Base-by-base conservation (phyloP, 1,140 invertebrate genomes). In the Paralvinella palmiformis region DNA sequence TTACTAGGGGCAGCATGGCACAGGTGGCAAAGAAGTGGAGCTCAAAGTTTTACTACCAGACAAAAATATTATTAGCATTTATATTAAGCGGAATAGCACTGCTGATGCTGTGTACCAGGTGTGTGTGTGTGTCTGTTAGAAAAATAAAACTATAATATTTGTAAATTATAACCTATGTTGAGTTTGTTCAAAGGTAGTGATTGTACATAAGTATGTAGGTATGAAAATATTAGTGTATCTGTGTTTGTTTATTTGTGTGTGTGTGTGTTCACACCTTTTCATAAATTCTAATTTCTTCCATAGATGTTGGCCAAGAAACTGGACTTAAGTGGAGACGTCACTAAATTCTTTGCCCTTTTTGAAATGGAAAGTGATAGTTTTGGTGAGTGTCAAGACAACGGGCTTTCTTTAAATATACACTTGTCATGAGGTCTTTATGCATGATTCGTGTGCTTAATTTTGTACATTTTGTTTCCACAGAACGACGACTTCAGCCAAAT, bases 281-380 rank as follows among this genome's bases (percentile, higher is more conserved):
- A n/a, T n/a, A n/a, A n/a, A n/a, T n/a, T n/a, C n/a, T n/a, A n/a
- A n/a, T 24, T 53, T 53, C 10, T 24, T 57, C 55, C 17, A 2
- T 69, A 81, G 76, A 88, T 89, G 1, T 88, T 96, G 27, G 88
- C 91, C 61, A 87, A 90, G 59, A 92, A 93, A 81, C 89, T 96
- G 56, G 86, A 87, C 29, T 82, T 97, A 64, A 86, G 87, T 36
- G 86, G 88, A 60, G 87, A 90, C 64, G 87, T 90, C 53, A 87
- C 91, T 36, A 88, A 89, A 74, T 95, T 91, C 83, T 98, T 98
- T 85, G 95, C 96, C 74, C 84, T 99, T 32, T 98, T 98, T 84
- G 96, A 99, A 85, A 97, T 96, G 72, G 92, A 98, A 56, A 77
- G 78, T 66, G 73, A 80, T 68, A 76, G 75, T 65, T 80, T 79